phyloP scores from a whole-genome alignment of 2,888 invertebrate genomes.

The Andrena chrysosceles region DNA sequence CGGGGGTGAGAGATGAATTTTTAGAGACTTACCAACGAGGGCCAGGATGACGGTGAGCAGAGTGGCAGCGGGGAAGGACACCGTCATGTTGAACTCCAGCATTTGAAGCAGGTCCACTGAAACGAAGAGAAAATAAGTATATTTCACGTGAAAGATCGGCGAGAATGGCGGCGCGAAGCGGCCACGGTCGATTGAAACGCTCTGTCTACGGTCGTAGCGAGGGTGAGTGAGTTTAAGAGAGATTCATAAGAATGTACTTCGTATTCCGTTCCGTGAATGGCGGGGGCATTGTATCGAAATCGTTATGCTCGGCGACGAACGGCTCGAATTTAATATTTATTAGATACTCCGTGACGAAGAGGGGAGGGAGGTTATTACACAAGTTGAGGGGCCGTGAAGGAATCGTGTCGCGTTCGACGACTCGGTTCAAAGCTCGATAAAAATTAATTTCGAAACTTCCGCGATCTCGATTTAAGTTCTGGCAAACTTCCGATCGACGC shows the following conservation, averaged over 20 bases:
- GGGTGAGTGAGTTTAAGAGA: background rate
- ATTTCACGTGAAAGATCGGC: conserved; percentile 41
- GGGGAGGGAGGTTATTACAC: conserved; percentile 67
- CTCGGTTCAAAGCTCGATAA: conserved; percentile 75
- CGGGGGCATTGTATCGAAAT: conserved; percentile 59
- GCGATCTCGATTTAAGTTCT: conserved; percentile 75
- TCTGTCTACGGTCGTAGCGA: background rate
- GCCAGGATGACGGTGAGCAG: conserved; percentile 98
- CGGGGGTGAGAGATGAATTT: background rate
- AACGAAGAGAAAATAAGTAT: conserved; percentile 83
- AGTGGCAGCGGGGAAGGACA: conserved; percentile 98
- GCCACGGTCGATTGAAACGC: background rate
- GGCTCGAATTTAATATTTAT: conserved; percentile 72
- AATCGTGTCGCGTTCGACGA: conserved; percentile 72
- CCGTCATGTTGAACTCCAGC: conserved; percentile 97
- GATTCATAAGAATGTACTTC: conserved; percentile 29
- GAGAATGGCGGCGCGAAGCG: background rate
- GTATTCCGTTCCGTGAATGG: conserved; percentile 1
- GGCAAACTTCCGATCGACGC: conserved; percentile 66
- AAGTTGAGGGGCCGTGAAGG: conserved; percentile 64
- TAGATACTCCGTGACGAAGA: conserved; percentile 63
- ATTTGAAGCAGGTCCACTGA: conserved; percentile 98
- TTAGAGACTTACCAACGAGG: conserved; percentile 95
- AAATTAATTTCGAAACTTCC: conserved; percentile 77
- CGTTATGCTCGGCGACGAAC: conserved; percentile 58